Evolutionary conservation across 1,140 invertebrate species (phyloP).

Genomic region (Drosophila littoralis): DNA sequence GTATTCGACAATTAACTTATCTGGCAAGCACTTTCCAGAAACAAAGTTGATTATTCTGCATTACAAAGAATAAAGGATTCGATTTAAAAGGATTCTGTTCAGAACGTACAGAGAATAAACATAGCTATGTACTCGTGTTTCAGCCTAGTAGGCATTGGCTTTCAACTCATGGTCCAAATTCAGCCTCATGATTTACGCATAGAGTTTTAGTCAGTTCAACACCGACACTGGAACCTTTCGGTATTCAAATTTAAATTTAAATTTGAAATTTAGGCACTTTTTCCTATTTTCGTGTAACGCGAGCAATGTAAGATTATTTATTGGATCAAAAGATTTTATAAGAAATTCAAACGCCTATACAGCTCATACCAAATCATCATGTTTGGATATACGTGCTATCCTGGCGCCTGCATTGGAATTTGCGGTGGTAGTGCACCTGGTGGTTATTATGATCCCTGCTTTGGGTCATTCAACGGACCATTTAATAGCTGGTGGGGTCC

Average conservation of each 20-base stretch:
- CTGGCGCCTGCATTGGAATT: constrained; percentile 41
- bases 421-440: constrained; percentile 50
- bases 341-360: too few relatives aligned
- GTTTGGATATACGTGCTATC: constrained; percentile 59
- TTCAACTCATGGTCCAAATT: neutral
- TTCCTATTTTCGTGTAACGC: constrained; percentile 41
- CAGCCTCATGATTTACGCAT: neutral
- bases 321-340: too few relatives aligned
- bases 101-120: too few relatives aligned
- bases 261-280: constrained; percentile 20
- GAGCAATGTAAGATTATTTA: constrained; percentile 6
- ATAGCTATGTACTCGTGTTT: neutral
- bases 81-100: too few relatives aligned
- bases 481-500: constrained; percentile 54
- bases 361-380: constrained; percentile 18
- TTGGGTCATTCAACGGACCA: constrained; percentile 46
- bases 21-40: too few relatives aligned
- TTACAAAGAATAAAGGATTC: too few relatives aligned
- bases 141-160: constrained; percentile 4
- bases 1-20: too few relatives aligned
- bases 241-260: constrained; percentile 26
- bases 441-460: constrained; percentile 56
- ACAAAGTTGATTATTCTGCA: too few relatives aligned
- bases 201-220: neutral
- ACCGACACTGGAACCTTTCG: constrained; percentile 11